Percentiles rank a stretch among this genome's conserved stretches.
phyloP scores from a whole-genome alignment of 2,113 vertebrate genomes.

The Chaenocephalus aceratus region DNA sequence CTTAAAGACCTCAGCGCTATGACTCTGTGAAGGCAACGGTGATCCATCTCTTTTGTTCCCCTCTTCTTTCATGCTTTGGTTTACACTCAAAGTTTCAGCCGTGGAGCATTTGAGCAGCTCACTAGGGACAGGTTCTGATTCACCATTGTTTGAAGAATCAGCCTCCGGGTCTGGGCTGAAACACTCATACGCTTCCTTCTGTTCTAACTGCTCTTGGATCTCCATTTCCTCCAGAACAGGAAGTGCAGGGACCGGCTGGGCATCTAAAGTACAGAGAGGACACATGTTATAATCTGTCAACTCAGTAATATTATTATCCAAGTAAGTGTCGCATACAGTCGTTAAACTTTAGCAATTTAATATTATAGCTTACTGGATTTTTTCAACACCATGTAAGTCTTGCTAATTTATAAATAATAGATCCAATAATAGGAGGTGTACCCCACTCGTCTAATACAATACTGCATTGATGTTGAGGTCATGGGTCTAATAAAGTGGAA shows the following conservation, averaged over 20 bases:
- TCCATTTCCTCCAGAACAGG: neutral
- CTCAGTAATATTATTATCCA: too few species aligned
- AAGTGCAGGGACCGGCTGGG: neutral
- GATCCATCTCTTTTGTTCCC: neutral
- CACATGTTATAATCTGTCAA: neutral
- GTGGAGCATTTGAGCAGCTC: neutral
- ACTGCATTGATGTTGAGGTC: too few species aligned
- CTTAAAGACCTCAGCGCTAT: constrained; percentile 10
- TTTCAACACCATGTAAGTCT: too few species aligned
- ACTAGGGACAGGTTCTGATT: neutral
- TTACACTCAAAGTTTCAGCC: neutral
- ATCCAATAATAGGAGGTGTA: too few species aligned
- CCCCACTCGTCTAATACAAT: too few species aligned
- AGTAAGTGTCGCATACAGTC: too few species aligned
- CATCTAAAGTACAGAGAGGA: neutral
- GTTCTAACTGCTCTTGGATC: constrained; percentile 9
- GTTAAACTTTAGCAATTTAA: too few species aligned
- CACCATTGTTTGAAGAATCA: neutral
- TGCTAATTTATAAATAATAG: too few species aligned
- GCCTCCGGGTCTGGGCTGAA: constrained; percentile 1
- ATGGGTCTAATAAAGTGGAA: too few species aligned
- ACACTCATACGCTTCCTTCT: constrained; percentile 13
- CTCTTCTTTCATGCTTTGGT: neutral
- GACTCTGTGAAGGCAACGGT: neutral
- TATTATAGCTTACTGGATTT: too few species aligned